phyloP scores from a whole-genome alignment of 1,140 invertebrate species.

The Papilio polytes region DNA sequence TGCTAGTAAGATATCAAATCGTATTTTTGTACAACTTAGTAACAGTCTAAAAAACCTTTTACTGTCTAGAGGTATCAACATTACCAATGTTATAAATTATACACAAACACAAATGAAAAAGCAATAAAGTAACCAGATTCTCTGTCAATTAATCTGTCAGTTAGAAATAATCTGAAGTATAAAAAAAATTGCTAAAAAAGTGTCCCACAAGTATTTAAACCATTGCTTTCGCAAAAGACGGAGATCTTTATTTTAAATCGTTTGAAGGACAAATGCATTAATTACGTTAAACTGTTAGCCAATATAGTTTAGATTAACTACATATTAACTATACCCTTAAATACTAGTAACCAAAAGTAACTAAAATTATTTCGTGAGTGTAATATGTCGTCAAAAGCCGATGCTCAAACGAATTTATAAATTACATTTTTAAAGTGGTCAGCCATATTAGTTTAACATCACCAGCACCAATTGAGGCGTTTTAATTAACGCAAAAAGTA shows the following conservation, averaged over 20 bases:
- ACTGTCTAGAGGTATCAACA: too few species aligned
- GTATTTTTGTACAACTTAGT: background rate
- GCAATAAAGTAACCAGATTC: too few species aligned
- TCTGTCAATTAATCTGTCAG: too few species aligned
- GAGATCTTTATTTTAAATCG: background rate
- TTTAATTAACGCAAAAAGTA: slow-evolving; percentile 13
- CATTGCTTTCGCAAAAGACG: background rate
- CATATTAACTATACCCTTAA: background rate
- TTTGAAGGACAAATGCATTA: background rate
- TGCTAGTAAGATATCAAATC: background rate
- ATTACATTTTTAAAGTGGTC: background rate
- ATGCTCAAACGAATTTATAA: background rate
- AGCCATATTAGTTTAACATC: background rate
- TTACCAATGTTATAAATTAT: too few species aligned
- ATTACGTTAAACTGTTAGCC: background rate
- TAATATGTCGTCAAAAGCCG: background rate
- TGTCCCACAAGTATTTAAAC: background rate
- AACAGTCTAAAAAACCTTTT: too few species aligned
- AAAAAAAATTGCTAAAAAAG: too few species aligned
- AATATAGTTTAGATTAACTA: too few species aligned
- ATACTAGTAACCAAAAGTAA: background rate
- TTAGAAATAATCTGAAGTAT: too few species aligned
- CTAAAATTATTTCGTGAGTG: background rate
- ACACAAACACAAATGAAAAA: too few species aligned
- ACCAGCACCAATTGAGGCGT: slow-evolving; percentile 6